These are phyloP conservation scores for Pomacea canaliculata DNA, from an alignment of 2,888 invertebrate genomes.

Conservation along the genomic window DNA sequence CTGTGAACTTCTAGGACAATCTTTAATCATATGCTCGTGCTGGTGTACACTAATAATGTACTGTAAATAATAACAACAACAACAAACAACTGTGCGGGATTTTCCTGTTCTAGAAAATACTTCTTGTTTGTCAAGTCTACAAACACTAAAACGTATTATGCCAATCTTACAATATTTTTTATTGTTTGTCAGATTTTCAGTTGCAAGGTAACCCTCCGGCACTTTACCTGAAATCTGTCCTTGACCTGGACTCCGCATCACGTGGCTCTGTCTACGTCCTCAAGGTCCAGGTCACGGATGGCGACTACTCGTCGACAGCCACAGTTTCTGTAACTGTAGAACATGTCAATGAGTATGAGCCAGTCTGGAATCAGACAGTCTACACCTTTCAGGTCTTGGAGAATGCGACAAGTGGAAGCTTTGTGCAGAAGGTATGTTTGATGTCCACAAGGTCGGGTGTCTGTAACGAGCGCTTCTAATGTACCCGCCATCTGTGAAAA, in stretches of 20 bases:
- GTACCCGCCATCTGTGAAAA: too few relatives aligned
- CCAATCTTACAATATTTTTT: too few relatives aligned
- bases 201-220: slow-evolving; percentile 15
- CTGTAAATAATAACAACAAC: too few relatives aligned
- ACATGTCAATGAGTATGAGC: slow-evolving; percentile 26
- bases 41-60: too few relatives aligned
- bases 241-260: slow-evolving; percentile 2
- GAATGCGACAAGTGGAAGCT: slow-evolving; percentile 9
- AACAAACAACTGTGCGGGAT: too few relatives aligned
- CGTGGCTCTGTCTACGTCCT: background rate
- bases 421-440: slow-evolving; percentile 5
- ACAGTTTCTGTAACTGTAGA: slow-evolving; percentile 9
- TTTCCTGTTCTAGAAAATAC: too few relatives aligned
- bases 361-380: slow-evolving; percentile 5
- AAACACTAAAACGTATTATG: too few relatives aligned
- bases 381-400: slow-evolving; percentile 16
- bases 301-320: background rate
- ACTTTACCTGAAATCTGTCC: background rate
- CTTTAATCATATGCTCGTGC: too few relatives aligned
- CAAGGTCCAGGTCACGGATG: slow-evolving; percentile 16
- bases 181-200: background rate
- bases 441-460: background rate
- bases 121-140: too few relatives aligned
- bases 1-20: too few relatives aligned
- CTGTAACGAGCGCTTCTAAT: too few relatives aligned